Evolutionary conservation across 2,888 invertebrate genomes (phyloP).

Genomic region (Orthosia gracilis): DNA sequence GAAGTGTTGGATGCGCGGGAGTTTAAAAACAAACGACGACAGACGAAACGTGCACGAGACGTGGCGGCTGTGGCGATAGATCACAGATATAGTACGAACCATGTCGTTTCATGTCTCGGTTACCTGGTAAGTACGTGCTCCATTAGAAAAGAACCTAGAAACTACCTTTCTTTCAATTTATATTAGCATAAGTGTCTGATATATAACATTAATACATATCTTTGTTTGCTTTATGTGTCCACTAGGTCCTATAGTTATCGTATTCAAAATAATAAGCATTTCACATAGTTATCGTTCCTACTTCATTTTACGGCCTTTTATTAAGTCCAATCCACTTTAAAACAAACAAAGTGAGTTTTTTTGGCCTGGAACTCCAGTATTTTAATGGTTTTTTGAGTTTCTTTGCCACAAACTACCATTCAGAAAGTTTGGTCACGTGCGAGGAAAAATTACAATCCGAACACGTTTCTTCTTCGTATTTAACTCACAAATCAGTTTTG

Average conservation of each 20-base stretch:
- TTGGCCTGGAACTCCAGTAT: too few species aligned
- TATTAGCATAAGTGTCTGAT: background rate
- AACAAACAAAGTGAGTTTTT: too few species aligned
- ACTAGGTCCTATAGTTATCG: too few species aligned
- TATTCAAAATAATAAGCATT: too few species aligned
- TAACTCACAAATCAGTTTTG: constrained; percentile 19
- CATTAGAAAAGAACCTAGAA: background rate
- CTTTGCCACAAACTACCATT: background rate
- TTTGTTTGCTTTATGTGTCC: too few species aligned
- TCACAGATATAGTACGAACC: background rate
- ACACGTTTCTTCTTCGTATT: background rate
- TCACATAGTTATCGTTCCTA: too few species aligned
- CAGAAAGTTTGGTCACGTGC: background rate
- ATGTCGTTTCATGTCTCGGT: background rate
- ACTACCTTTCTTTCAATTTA: background rate
- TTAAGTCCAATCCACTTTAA: background rate
- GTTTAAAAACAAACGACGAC: constrained; percentile 59
- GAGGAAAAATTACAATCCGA: background rate
- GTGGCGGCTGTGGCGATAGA: constrained; percentile 72
- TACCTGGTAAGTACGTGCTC: background rate
- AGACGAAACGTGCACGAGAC: constrained; percentile 78
- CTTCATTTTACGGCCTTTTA: background rate
- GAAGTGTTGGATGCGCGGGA: constrained; percentile 61
- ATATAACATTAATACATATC: too few species aligned
- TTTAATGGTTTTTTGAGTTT: background rate